Base-by-base conservation (phyloP, 2,113 vertebrate genomes). In the Hystrix cristata region DNA sequence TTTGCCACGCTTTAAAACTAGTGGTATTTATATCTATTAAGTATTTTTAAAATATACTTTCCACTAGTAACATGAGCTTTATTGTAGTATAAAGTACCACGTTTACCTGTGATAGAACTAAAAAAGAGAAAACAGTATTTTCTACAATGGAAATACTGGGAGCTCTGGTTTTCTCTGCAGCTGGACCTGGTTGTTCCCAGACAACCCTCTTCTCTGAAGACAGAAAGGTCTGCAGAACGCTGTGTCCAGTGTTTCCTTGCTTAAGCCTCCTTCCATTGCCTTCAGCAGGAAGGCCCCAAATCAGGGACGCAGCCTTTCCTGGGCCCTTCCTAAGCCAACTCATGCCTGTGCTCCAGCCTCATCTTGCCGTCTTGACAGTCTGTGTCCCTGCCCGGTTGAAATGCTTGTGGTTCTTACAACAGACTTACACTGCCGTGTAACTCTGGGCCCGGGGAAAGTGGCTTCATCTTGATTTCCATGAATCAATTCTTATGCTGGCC, bases 311-410 rank as follows among this genome's bases (percentile, higher is more conserved):
- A 79, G 31, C 15, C 43, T 74, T 79, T 65, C 23, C 62, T 83
- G 69, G 3, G 11, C 25, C 25, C 64, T n/a, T 87, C 51, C 15
- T n/a, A 46, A 85, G 25, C 3, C 51, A 0, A 13, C 29, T 43
- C 5, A 0, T 21, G 2, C 23, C 38, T 5, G 0, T 7, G 5
- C 34, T 65, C 29, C 18, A 51, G 23, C 1, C 25, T 55, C 5
- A 13, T 21, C 25, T 78, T 64, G 6, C 11, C 0, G 55, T 53
- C 55, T 80, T 62, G 4, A 31, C 43, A 62, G 5, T 64, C 16
- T 38, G 3, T 16, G 23, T 2, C 80, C 3, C 10, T 60, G 12
- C 14, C 46, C 6, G 7, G 51, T 6, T 29, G 10, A 88, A 59
- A 76, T 46, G 14, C 13, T 69, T 62, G 8, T 10, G 3, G 2